Conservation (phyloP, 2,113 vertebrate genomes). For the Amphiprion percula region DNA sequence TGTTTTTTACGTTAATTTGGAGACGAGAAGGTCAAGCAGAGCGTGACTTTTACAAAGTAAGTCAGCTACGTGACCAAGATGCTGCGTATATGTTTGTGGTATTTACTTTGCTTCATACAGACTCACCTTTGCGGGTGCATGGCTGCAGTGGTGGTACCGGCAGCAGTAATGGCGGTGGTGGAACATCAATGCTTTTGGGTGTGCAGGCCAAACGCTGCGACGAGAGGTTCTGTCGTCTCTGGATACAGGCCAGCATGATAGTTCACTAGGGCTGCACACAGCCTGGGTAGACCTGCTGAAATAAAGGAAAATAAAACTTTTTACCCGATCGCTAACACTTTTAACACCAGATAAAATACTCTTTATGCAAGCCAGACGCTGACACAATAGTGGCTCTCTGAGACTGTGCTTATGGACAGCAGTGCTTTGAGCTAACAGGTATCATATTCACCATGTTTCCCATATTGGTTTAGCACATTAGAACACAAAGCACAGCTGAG, state of each 20-base stretch:
- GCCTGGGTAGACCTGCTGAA: constrained; percentile 76
- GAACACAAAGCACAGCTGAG: not conserved
- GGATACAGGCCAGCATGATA: constrained; percentile 98
- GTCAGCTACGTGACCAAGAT: not conserved
- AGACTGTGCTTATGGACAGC: not conserved
- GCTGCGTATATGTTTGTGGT: not conserved
- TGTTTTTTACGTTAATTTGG: no score
- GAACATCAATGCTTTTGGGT: constrained; percentile 89
- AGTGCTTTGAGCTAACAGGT: not conserved
- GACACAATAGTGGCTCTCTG: not conserved
- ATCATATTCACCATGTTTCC: no score
- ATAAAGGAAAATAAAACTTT: not conserved
- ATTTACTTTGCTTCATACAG: not conserved
- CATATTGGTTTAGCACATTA: not conserved
- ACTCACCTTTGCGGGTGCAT: constrained; percentile 90
- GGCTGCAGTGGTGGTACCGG: constrained; percentile 58
- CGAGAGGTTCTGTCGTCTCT: constrained; percentile 92
- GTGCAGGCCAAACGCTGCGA: constrained; percentile 90
- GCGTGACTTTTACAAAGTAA: not conserved
- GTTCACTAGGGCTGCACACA: constrained; percentile 64
- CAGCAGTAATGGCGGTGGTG: constrained; percentile 59
- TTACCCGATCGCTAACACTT: not conserved
- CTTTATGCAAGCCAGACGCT: not conserved
- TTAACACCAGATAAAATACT: not conserved
- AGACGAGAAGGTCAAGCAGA: constrained; percentile 7